Evolutionary conservation across 1,140 invertebrate genomes (phyloP).

Genomic region (Leguminivora glycinivorella): DNA sequence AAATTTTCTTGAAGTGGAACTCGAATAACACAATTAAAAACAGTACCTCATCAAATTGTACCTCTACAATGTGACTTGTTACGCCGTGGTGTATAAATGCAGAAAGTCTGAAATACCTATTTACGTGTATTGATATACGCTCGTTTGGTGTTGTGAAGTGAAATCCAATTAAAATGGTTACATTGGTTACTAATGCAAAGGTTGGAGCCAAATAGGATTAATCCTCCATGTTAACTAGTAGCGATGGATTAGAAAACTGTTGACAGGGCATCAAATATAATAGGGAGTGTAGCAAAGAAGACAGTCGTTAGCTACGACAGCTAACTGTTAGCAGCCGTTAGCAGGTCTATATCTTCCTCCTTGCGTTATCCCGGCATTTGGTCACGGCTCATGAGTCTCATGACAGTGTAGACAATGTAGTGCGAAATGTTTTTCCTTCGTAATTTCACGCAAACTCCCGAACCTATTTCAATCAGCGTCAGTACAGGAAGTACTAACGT

Average conservation of each 20-base stretch:
- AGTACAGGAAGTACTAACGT: no score
- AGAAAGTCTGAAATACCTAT: not conserved
- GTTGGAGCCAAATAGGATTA: not conserved
- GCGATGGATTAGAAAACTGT: not conserved
- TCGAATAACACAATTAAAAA: not conserved
- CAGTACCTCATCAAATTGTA: not conserved
- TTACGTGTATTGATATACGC: not conserved
- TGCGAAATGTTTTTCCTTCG: no score
- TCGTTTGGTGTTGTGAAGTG: not conserved
- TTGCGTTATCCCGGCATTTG: no score
- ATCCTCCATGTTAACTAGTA: not conserved
- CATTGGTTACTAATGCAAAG: not conserved
- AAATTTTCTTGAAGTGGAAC: not conserved
- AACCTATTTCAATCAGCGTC: no score
- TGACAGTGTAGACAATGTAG: no score
- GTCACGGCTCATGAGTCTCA: no score
- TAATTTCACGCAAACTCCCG: no score
- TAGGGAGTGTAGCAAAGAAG: no score
- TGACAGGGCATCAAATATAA: not conserved
- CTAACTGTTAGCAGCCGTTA: no score
- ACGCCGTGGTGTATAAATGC: not conserved
- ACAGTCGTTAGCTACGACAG: no score
- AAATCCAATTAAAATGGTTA: slow-evolving; percentile 7
- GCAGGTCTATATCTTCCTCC: no score
- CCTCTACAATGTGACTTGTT: not conserved